Conservation (phyloP, 2,888 invertebrate genomes). For the Sarcophaga carnaria region DNA sequence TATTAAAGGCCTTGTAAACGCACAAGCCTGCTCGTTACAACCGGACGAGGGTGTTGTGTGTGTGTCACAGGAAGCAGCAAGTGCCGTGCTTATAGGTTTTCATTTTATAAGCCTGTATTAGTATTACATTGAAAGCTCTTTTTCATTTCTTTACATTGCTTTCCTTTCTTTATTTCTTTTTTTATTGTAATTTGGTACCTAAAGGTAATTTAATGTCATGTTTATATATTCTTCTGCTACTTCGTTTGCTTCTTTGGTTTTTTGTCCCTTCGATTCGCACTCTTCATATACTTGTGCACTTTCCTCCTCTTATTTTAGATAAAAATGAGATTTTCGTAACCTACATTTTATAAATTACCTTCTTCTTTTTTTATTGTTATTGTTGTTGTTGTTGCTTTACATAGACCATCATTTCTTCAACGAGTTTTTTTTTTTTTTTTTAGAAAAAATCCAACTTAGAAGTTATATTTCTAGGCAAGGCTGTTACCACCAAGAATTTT, state of each 20-base stretch:
- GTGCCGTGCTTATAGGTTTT: slow-evolving; percentile 24
- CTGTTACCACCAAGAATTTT: slow-evolving; percentile 4
- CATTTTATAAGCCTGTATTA: neutral
- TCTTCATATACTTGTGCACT: slow-evolving; percentile 17
- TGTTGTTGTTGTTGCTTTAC: neutral
- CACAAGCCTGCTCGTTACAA: slow-evolving; percentile 16
- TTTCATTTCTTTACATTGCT: neutral
- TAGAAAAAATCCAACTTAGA: neutral
- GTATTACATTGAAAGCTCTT: neutral
- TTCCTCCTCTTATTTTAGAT: slow-evolving; percentile 53
- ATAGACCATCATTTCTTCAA: neutral
- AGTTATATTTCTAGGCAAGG: too few relatives aligned
- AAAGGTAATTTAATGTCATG: slow-evolving; percentile 60
- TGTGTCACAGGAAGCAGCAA: slow-evolving; percentile 31
- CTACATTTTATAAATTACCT: slow-evolving; percentile 66
- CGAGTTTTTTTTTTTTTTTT: too few relatives aligned
- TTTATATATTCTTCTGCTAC: neutral
- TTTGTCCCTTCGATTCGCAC: neutral
- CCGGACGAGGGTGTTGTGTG: neutral
- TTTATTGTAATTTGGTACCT: slow-evolving; percentile 21
- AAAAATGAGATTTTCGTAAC: slow-evolving; percentile 67
- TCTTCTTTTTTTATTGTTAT: neutral
- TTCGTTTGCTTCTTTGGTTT: slow-evolving; percentile 11
- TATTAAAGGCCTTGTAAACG: slow-evolving; percentile 30
- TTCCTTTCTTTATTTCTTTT: neutral